Evolutionary conservation across 1,140 invertebrate genomes (phyloP).

Genomic region (Octopus sinensis): DNA sequence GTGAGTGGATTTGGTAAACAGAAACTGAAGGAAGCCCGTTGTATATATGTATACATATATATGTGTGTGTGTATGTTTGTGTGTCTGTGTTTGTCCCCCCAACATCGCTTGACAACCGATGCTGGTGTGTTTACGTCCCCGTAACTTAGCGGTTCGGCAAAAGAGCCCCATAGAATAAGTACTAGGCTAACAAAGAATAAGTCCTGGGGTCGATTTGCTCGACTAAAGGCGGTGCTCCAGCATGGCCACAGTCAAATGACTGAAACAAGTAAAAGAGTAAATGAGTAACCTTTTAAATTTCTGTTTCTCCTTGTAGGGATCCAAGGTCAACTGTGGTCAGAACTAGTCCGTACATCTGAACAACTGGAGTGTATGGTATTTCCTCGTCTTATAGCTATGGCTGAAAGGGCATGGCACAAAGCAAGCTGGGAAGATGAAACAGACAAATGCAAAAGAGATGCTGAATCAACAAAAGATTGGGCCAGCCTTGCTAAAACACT

Average conservation of each 20-base stretch:
- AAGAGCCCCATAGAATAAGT: no score
- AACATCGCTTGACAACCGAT: no score
- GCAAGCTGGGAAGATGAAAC: conserved; percentile 38
- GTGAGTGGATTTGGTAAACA: no score
- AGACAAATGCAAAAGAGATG: conserved; percentile 20
- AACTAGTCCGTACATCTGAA: conserved; percentile 37
- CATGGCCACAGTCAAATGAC: neutral
- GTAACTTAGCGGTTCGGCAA: no score
- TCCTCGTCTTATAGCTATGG: conserved; percentile 44
- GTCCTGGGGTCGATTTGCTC: no score
- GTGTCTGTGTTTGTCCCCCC: no score
- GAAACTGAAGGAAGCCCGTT: no score
- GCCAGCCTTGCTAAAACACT: conserved; percentile 34
- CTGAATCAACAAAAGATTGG: conserved; percentile 33
- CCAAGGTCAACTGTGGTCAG: conserved; percentile 45
- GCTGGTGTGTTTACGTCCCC: no score
- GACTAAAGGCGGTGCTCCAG: no score
- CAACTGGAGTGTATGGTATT: conserved; percentile 46
- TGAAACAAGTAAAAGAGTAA: neutral
- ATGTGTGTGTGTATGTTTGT: no score
- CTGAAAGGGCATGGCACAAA: conserved; percentile 47
- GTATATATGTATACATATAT: no score
- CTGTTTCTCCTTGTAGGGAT: conserved; percentile 29
- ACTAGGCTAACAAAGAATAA: no score
- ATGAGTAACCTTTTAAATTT: neutral